Base-by-base conservation (phyloP, 2,888 invertebrate species). In the Drosophila emarginata region DNA sequence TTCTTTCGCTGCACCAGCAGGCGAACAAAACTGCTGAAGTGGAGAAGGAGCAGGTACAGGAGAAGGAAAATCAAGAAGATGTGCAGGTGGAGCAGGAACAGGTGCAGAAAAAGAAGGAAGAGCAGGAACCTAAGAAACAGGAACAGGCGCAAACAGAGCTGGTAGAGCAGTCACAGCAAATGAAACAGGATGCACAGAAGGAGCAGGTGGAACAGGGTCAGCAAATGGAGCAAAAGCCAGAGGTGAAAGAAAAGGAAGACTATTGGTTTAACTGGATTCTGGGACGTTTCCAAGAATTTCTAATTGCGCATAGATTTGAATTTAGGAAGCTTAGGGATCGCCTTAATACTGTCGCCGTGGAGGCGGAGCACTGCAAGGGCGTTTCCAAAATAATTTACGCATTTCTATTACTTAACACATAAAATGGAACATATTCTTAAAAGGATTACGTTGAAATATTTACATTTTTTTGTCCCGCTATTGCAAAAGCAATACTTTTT, bases 181-280 rank as follows among this genome's bases (percentile, higher is more conserved):
- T 28, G 6, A 28, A 5, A 28, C 28, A 5, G 28, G 6, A 28
- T 3, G 28, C 2, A 4, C 23, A 28, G 6, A 6, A 28, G 5
- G 28, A 28, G 28, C 28, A 4, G 6, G 28, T 28, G 28, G 28
- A 28, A 6, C 28, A 28, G 6, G 6, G 5, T 5, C 32, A 32
- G 9, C 23, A 40, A 6, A 14, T 1, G 40, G 40, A 14, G 3
- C 40, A 28, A 1, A 18, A 18, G 3, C n/a, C 40, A 2, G 39
- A 4, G 1, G 23, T 6, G 5, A 3, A 39, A 21, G 14, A 11
- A 54, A 54, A 64, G 12, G 26, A 37, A 1, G 67, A 76, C 2
- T 74, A 67, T 45, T 87, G 87, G 84, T 64, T 45, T 56, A 11
- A 80, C 4, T 80, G 77, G 74, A 59, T 82, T 0, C 21, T 65